These are phyloP conservation scores for Syndactyla subalaris DNA, from an alignment of 2,797 vertebrate species.

Conservation along the genomic window DNA sequence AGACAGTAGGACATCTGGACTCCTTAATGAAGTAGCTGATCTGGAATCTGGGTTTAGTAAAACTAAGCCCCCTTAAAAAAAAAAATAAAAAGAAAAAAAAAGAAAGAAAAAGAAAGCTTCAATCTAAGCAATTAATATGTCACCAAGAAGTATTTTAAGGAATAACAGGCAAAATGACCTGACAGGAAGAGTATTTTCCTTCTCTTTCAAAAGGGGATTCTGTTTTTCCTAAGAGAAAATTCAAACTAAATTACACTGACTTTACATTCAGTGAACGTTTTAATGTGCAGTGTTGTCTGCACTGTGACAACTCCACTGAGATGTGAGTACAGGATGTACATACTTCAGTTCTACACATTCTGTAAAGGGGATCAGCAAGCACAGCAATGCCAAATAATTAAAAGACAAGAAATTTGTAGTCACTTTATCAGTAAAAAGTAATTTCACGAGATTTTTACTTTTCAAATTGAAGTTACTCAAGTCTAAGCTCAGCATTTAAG, in stretches of 20 bases:
- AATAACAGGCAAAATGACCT: conserved; percentile 24
- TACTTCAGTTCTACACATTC: background rate
- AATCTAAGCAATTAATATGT: conserved; percentile 22
- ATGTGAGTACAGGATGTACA: background rate
- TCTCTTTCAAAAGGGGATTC: conserved; percentile 7
- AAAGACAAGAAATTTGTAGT: background rate
- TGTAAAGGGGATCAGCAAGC: background rate
- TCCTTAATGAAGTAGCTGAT: conserved; percentile 28
- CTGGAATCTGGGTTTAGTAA: conserved; percentile 20
- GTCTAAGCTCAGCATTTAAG: background rate
- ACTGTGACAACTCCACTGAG: background rate
- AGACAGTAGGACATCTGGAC: conserved; percentile 17
- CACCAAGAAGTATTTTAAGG: conserved; percentile 47
- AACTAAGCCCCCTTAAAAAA: background rate
- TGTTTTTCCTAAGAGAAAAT: conserved; percentile 19
- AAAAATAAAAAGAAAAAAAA: background rate
- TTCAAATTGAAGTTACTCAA: background rate
- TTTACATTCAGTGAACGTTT: background rate
- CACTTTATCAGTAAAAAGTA: background rate
- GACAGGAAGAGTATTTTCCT: conserved; percentile 18
- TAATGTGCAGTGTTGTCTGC: rapidly evolving
- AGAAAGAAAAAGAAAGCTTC: background rate
- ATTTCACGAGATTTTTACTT: background rate
- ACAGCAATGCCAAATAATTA: background rate
- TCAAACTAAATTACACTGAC: background rate